These are phyloP conservation scores for Pseudomyrmex flavicornis DNA, from an alignment of 1,140 invertebrate species.

Conservation along the genomic window DNA sequence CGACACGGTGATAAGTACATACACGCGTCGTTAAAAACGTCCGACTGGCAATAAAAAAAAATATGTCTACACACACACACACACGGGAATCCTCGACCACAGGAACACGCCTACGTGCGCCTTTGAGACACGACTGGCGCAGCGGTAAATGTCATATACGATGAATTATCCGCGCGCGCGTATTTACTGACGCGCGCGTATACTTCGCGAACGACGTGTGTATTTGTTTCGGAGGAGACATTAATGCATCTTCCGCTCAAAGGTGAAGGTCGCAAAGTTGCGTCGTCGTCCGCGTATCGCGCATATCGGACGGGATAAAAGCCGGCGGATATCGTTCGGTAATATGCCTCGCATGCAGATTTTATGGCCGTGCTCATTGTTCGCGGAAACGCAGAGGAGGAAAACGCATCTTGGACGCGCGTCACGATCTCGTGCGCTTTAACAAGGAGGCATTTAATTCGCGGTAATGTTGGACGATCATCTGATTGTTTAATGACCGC, in stretches of 20 bases:
- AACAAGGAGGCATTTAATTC: neutral
- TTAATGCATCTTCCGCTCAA: constrained; percentile 38
- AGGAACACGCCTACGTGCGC: neutral
- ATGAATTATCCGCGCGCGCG: constrained; percentile 32
- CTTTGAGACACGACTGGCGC: neutral
- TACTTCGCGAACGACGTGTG: constrained; percentile 3
- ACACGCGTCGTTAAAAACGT: neutral
- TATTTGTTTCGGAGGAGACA: constrained; percentile 31
- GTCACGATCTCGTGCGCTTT: neutral
- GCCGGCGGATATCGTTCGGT: neutral
- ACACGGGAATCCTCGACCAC: neutral
- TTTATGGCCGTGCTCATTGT: neutral
- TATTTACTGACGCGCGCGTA: constrained; percentile 30
- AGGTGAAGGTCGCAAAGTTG: constrained; percentile 45
- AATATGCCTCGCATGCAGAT: constrained; percentile 1
- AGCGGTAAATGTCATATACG: constrained; percentile 33
- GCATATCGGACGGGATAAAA: neutral
- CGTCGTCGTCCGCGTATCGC: constrained; percentile 14
- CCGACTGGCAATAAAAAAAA: constrained; percentile 22
- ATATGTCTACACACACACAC: neutral
- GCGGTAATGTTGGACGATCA: neutral
- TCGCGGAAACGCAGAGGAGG: neutral
- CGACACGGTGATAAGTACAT: constrained; percentile 4
- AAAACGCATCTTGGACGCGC: neutral
- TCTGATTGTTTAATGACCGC: constrained; percentile 2